These are phyloP conservation scores for Tinamus major DNA, from an alignment of 2,797 vertebrate genomes.

Conservation along the genomic window DNA sequence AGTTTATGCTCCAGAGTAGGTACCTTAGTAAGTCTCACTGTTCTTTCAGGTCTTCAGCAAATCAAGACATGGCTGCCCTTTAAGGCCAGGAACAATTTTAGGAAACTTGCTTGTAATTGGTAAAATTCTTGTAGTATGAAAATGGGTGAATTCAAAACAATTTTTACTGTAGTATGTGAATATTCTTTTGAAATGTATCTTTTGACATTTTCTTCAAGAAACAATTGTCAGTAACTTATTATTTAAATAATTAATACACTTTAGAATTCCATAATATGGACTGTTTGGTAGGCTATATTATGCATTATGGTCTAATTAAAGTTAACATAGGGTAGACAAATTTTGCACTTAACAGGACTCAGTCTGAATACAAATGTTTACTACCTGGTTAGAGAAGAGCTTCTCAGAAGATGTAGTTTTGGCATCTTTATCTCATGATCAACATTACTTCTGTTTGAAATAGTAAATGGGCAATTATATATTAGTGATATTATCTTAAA, in stretches of 20 bases:
- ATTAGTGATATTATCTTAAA: neutral
- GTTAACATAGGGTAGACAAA: neutral
- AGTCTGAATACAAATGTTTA: neutral
- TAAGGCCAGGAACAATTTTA: neutral
- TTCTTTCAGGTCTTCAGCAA: neutral
- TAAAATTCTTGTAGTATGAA: neutral
- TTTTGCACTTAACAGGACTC: neutral
- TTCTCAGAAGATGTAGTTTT: neutral
- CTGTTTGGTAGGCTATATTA: neutral
- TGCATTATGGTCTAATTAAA: neutral
- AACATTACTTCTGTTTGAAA: neutral
- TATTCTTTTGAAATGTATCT: neutral
- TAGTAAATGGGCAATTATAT: neutral
- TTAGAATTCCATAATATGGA: neutral
- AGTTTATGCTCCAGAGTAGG: neutral
- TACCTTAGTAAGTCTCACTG: neutral
- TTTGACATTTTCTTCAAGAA: neutral
- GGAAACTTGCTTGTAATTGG: accelerated
- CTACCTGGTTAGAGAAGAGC: neutral
- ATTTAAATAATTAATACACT: neutral
- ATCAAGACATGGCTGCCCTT: neutral
- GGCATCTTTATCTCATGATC: neutral
- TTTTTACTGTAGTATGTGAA: neutral
- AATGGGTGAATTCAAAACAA: neutral
- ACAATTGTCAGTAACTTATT: neutral